Base-by-base conservation (phyloP, 2,888 invertebrate genomes). In the Synergus laeviventris region DNA sequence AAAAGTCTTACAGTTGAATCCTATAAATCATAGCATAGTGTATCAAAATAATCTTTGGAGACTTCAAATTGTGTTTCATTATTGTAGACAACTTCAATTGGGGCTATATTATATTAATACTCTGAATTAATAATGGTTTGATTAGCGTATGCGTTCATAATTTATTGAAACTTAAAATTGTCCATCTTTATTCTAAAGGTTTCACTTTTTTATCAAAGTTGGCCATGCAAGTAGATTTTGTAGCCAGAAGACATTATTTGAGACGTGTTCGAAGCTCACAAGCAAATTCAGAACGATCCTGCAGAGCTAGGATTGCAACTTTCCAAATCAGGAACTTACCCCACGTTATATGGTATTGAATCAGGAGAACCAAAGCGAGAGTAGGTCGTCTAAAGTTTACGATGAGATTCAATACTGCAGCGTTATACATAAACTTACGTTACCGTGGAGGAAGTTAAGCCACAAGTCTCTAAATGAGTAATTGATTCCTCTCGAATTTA, bases 281-380 rank as follows among this genome's bases (percentile, higher is more conserved):
- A 31, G 49, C 49, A 49, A 70, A 70, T 70, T 70, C n/a, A 31
- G 31, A 31, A 31, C 49, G 49, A 31, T 31, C 24, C 31, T 36
- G 18, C 24, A 49, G 49, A 49, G 45, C 31, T 66, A 8, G 31
- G 16, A 16, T 42, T 66, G 31, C 45, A 66, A 70, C 49, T 70
- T 70, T 70, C 31, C 49, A 70, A 49, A 70, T 70, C 49, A 70
- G 45, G 14, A 70, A 70, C 70, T 49, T 31, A 31, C 14, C 45
- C 45, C 31, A n/a, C 16, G 49, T 70, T 70, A 70, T 70, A 49
- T 70, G 70, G n/a, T 18, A 9, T 45, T 31, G n/a, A 45, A 70
- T 70, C 31, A 49, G 31, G 49, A 70, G 31, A 70, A 70, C 24
- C 66, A 70, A 70, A 45, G 45, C 70, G 31, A 54, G 45, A 66